A percentile compares a stretch with the other conserved stretches of the same genome.
phyloP scores from a whole-genome alignment of 2,797 vertebrate genomes.

The Gallinago nigripennis region DNA sequence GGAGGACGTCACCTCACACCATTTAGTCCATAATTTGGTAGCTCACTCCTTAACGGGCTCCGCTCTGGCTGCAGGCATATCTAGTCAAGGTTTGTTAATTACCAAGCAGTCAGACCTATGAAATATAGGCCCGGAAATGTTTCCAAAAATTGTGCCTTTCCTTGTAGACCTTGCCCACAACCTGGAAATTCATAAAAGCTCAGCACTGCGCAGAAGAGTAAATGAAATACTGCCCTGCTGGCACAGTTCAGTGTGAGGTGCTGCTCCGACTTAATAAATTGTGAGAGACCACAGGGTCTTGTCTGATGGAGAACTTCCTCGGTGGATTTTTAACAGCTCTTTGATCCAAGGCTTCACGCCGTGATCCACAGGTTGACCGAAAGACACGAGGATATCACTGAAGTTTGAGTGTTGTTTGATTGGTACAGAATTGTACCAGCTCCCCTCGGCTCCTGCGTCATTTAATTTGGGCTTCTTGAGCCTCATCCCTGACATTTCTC shows the following conservation, averaged over 20 bases:
- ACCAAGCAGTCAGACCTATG: conserved; percentile 14
- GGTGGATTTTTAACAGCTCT: background rate
- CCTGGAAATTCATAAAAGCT: background rate
- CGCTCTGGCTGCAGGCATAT: conserved; percentile 3
- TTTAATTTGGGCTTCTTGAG: conserved; percentile 3
- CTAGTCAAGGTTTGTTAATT: conserved; percentile 9
- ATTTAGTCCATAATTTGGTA: conserved; percentile 1
- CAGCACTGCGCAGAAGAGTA: background rate
- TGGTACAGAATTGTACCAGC: background rate
- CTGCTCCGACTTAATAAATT: background rate
- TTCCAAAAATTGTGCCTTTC: background rate
- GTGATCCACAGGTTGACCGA: background rate
- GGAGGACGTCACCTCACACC: background rate
- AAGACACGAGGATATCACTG: background rate
- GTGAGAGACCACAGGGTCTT: background rate
- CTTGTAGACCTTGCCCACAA: background rate
- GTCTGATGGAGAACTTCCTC: background rate
- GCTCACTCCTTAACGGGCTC: background rate
- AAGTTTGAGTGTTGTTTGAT: conserved; percentile 2
- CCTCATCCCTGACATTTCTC: background rate
- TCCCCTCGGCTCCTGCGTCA: background rate
- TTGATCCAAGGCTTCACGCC: background rate
- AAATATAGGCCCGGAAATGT: background rate
- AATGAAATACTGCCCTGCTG: background rate
- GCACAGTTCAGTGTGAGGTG: background rate